A percentile compares a stretch with the other conserved stretches of the same genome.
Evolutionary conservation across 2,888 invertebrate species (phyloP).

Genomic region (Argyresthia albistria): DNA sequence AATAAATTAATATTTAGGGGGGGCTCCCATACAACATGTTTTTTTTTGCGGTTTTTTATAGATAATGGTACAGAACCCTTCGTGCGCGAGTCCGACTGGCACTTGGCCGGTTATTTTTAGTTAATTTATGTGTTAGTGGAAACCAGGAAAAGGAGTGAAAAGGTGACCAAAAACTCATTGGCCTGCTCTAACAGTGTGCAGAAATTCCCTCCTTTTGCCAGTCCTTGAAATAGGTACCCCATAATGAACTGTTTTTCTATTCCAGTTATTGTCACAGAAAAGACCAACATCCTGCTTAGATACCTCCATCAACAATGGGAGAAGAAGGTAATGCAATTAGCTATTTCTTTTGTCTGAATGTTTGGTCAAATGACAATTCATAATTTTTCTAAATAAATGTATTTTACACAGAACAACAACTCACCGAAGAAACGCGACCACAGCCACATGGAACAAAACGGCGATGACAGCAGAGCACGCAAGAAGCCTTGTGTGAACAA

Average conservation of each 20-base stretch:
- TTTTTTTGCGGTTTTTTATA: too few species aligned
- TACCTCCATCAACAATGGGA: conserved; percentile 97
- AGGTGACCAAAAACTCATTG: too few species aligned
- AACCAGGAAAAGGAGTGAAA: too few species aligned
- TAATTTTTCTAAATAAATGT: conserved; percentile 4
- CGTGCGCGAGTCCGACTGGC: too few species aligned
- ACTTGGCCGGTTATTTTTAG: too few species aligned
- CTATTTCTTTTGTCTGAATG: too few species aligned
- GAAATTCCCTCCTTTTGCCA: too few species aligned
- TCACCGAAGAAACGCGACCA: conserved; percentile 76
- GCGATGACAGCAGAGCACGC: conserved; percentile 68
- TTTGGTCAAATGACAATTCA: not conserved
- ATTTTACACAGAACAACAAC: conserved; percentile 51
- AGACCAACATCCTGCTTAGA: conserved; percentile 92
- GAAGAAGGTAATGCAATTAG: conserved; percentile 77
- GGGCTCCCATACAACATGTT: too few species aligned
- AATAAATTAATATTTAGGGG: too few species aligned
- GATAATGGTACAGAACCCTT: too few species aligned
- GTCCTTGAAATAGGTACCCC: not conserved
- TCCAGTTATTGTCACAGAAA: conserved; percentile 95
- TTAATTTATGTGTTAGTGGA: too few species aligned
- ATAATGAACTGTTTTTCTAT: conserved; percentile 24
- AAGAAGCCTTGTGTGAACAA: conserved; percentile 73
- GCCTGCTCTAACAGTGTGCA: too few species aligned
- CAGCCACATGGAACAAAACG: conserved; percentile 66